A percentile compares a stretch with the other conserved stretches of the same genome.
These are phyloP conservation scores for Vulpes ferrilata DNA, from an alignment of 2,113 vertebrate genomes.

Conservation along the genomic window DNA sequence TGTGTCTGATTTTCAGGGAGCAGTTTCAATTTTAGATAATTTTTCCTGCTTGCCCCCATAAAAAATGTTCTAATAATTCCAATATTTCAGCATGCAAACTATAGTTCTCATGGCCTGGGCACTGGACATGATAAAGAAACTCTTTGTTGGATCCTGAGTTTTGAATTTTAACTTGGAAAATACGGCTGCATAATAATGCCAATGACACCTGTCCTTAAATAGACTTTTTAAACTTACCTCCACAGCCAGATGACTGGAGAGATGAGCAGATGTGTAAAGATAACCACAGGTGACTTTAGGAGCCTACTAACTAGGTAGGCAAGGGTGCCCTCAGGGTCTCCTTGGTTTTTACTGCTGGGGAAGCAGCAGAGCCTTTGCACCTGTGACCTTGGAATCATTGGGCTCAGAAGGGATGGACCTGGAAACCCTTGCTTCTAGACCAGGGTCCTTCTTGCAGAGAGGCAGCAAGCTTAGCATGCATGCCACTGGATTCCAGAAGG, in stretches of 20 bases:
- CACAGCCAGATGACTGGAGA: background rate
- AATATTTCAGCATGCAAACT: conserved; percentile 11
- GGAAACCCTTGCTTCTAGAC: background rate
- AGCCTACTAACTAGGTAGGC: background rate
- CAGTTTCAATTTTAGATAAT: background rate
- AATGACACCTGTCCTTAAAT: background rate
- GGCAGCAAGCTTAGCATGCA: background rate
- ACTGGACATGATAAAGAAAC: background rate
- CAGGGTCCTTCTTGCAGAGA: background rate
- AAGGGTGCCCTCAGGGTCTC: background rate
- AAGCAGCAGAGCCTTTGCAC: background rate
- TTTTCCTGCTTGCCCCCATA: background rate
- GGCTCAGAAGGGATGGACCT: background rate
- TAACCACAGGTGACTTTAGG: background rate
- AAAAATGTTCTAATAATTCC: background rate
- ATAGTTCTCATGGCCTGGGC: background rate
- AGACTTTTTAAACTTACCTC: conserved; percentile 14
- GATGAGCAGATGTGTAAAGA: background rate
- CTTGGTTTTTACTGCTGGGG: background rate
- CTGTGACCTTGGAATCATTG: background rate
- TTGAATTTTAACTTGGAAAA: conserved; percentile 44
- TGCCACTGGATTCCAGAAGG: background rate
- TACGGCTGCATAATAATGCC: background rate
- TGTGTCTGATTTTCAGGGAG: background rate
- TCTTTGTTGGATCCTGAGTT: background rate